phyloP scores from a whole-genome alignment of 2,888 invertebrate genomes.

The Ceriagrion tenellum region DNA sequence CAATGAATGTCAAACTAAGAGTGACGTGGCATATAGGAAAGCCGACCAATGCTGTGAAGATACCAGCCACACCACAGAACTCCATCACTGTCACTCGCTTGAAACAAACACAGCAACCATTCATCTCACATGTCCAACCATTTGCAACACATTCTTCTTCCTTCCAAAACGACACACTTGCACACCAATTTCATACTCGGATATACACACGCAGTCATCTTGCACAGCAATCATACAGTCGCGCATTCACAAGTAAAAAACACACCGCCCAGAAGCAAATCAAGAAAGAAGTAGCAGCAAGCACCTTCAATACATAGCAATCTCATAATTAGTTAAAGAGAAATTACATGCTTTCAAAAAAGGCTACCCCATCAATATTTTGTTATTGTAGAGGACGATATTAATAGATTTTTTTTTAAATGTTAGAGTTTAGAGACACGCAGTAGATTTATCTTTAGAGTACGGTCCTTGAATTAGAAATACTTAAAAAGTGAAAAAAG shows the following conservation, averaged over 20 bases:
- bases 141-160: not conserved
- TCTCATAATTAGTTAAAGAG: not conserved
- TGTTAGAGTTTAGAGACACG: not conserved
- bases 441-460: not conserved
- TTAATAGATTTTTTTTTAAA: not conserved
- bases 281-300: constrained; percentile 9
- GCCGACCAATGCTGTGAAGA: constrained; percentile 46
- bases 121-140: constrained; percentile 16
- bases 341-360: not conserved
- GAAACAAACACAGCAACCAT: constrained; percentile 22
- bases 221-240: constrained; percentile 1
- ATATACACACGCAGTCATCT: not conserved
- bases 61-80: constrained; percentile 55
- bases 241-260: not conserved
- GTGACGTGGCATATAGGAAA: not conserved
- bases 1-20: not conserved
- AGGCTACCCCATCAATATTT: not conserved
- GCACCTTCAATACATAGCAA: constrained; percentile 1
- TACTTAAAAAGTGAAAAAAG: too few relatives aligned
- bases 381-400: not conserved
- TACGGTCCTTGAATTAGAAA: too few relatives aligned
- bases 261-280: constrained; percentile 12
- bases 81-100: constrained; percentile 36
- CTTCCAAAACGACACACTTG: not conserved
- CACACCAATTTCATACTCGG: constrained; percentile 23